Evolutionary conservation across 1,140 invertebrate genomes (phyloP), one percentile per base, ranked within the genome.

Genomic region (Bathynomus jamesi): DNA sequence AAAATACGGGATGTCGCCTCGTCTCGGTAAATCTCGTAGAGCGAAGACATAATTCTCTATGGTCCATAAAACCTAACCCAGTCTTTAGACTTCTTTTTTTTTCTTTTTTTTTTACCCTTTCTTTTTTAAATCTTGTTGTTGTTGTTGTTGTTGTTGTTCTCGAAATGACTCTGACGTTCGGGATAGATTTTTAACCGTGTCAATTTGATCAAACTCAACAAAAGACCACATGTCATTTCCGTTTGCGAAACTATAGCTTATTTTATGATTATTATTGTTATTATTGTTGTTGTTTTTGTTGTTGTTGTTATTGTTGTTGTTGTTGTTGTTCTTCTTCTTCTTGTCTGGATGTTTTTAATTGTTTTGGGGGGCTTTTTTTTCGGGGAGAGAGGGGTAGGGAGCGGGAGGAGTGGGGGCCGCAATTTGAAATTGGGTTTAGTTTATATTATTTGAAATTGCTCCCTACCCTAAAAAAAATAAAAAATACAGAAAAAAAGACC

Each of bases 41-140:
- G 21, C 13, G 40, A 53, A 53, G 21, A 53, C 40, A 53, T 53
- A 53, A 53, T 53, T 53, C 40, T 53, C 40, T 21, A 53, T 53
- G 40, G 40, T 53, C 40, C 40, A 53, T 53, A 53, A 53, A 53
- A 53, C 40, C 40, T 53, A 53, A 53, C 40, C 40, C 40, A 53
- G 40, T 53, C 40, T 11, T 53, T n/a, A n/a, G 21, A 53, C 40
- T 53, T 40, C 32, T 8, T 40, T 53, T 53, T 53, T 53, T 53
- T 53, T 53, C 1, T 2, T 3, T 2, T n/a, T n/a, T n/a, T n/a
- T n/a, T n/a, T n/a, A n/a, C n/a, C n/a, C n/a, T n/a, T n/a, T n/a
- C n/a, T n/a, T n/a, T n/a, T n/a, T n/a, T n/a, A n/a, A n/a, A n/a
- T n/a, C n/a, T n/a, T n/a, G n/a, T n/a, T n/a, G n/a, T 5, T 2